Evolutionary conservation across 2,113 vertebrate genomes (phyloP).

Genomic region (Dicrurus megarhynchus): DNA sequence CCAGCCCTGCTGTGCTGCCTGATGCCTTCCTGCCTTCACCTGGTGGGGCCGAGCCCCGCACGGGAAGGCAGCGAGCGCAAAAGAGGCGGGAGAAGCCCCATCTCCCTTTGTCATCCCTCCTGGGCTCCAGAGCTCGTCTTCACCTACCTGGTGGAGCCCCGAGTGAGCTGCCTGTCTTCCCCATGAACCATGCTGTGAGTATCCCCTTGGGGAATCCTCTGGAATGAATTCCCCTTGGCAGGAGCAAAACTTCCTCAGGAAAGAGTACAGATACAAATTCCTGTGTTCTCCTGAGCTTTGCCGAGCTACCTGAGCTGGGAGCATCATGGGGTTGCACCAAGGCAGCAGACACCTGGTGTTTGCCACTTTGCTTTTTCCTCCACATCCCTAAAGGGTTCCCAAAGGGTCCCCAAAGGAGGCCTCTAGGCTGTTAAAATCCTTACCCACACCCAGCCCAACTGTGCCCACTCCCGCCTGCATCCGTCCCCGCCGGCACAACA

Average conservation of each 20-base stretch:
- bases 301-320: neutral
- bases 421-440: neutral
- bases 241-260: neutral
- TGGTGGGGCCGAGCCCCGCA: neutral
- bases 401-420: neutral
- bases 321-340: no score
- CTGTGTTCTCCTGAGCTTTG: neutral
- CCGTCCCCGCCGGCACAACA: rapidly evolving
- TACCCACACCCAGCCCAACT: neutral
- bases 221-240: neutral
- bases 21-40: slow-evolving; percentile 10
- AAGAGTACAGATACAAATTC: neutral
- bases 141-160: neutral
- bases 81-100: neutral
- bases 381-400: rapidly evolving
- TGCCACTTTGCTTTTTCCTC: neutral
- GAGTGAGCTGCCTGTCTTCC: neutral
- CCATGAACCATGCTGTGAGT: neutral
- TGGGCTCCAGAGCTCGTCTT: neutral
- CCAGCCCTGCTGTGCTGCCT: neutral
- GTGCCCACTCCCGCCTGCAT: rapidly evolving
- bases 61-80: rapidly evolving
- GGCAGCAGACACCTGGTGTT: rapidly evolving
- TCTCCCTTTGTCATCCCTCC: neutral
- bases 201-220: neutral